Conservation (phyloP, 2,113 vertebrate genomes). For the Manacus vitellinus region DNA sequence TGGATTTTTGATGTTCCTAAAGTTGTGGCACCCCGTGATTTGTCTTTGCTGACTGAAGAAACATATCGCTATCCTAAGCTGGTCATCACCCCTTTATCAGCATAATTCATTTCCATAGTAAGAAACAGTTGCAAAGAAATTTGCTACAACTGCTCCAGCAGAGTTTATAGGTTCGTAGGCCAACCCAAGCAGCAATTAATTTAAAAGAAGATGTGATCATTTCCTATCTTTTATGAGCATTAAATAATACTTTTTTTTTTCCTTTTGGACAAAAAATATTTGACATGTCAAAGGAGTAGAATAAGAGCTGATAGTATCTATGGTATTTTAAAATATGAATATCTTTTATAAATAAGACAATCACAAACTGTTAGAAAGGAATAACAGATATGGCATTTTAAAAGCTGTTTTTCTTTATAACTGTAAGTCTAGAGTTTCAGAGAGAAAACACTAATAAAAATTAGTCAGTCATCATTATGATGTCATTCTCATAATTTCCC, state of each 20-base stretch:
- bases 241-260: slow-evolving; percentile 36
- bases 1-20: not conserved
- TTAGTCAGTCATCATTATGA: slow-evolving; percentile 79
- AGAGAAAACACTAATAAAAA: slow-evolving; percentile 81
- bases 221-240: slow-evolving; percentile 63
- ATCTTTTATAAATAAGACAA: slow-evolving; percentile 58
- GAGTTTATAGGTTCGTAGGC: slow-evolving; percentile 40
- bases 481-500: slow-evolving; percentile 81
- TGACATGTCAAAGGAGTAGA: slow-evolving; percentile 17
- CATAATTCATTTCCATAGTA: slow-evolving; percentile 25
- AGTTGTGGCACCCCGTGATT: not conserved
- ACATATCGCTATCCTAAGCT: not conserved
- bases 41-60: slow-evolving; percentile 41
- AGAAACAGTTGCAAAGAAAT: slow-evolving; percentile 27
- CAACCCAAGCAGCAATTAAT: slow-evolving; percentile 61
- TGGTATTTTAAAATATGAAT: slow-evolving; percentile 24
- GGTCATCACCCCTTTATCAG: slow-evolving; percentile 42
- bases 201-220: slow-evolving; percentile 68
- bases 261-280: not conserved
- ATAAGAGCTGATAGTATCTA: not conserved
- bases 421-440: slow-evolving; percentile 69
- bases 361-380: slow-evolving; percentile 47
- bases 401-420: slow-evolving; percentile 71
- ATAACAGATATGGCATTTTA: slow-evolving; percentile 54
- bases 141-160: slow-evolving; percentile 44